Evolutionary conservation across 2,888 invertebrate species (phyloP), one percentile per base, ranked within the genome.

Genomic region (Drosophila picticornis): DNA sequence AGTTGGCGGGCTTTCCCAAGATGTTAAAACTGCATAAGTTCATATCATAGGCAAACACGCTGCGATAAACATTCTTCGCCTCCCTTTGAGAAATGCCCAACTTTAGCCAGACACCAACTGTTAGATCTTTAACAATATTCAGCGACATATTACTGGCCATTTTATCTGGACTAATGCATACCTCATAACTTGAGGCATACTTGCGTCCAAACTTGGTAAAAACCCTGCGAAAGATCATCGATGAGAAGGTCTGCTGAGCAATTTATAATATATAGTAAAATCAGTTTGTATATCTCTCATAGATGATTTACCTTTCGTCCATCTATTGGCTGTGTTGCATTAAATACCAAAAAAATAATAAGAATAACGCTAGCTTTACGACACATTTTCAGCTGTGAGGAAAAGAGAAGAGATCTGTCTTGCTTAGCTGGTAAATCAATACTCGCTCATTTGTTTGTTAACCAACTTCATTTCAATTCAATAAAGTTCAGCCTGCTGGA

Each of bases 41-140:
- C n/a, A 83, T 36, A 11, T 81, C 52, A 43, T 84, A 81, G 22
- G 68, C n/a, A 27, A 80, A 80, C 25, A 81, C 32, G 11, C 46
- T 63, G 34, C 65, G 56, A 36, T 66, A 77, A 7, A n/a, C 11
- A 22, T 60, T 64, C 38, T 69, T 81, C 2, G 74, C 31, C 19
- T 58, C 60, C n/a, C 57, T 48, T 34, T 73, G 69, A 1, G n/a
- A 62, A 27, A 77, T 48, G 16, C 55, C 40, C 0, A 69, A 48
- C 43, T 55, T 73, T 2, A 78, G 32, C 81, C 84, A 80, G 0
- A 84, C 0, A 46, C 81, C 82, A 27, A 61, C 78, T 3, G 60
- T 59, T n/a, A 80, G 48, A 5, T 64, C 52, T 5, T 32, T 32
- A 1, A 59, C 51, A 13, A 81, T 9, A n/a, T 69, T 48, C 16